Percentiles rank a stretch among this genome's conserved stretches.
Conservation (phyloP, 2,888 invertebrate species). For the Tetranychus truncatus region DNA sequence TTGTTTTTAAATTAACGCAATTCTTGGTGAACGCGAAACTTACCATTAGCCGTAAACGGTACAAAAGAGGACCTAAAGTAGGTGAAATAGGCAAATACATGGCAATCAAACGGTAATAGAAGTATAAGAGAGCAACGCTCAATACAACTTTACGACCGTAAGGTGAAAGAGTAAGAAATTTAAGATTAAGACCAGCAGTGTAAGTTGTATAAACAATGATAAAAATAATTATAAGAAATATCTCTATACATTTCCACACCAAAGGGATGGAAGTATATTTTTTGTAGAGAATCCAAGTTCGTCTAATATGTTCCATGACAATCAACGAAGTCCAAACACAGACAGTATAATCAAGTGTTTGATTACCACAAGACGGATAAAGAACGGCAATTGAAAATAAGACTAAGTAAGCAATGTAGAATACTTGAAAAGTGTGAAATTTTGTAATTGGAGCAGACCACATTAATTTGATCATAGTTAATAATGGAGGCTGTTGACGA, state of each 20-base stretch:
- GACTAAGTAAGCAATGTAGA: constrained; percentile 28
- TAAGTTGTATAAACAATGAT: constrained; percentile 30
- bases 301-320: constrained; percentile 22
- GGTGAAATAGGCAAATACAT: constrained; percentile 36
- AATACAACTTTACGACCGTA: constrained; percentile 32
- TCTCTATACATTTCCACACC: constrained; percentile 27
- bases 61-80: constrained; percentile 36
- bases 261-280: constrained; percentile 29
- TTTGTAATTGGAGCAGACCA: constrained; percentile 35
- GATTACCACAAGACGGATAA: constrained; percentile 33
- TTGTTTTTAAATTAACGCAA: too few species aligned
- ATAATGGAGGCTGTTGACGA: constrained; percentile 27
- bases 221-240: constrained; percentile 28
- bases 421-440: constrained; percentile 33
- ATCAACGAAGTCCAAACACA: constrained; percentile 28
- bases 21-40: constrained; percentile 15
- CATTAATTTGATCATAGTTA: constrained; percentile 30
- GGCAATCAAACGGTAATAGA: constrained; percentile 36
- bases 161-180: constrained; percentile 22
- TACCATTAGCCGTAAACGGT: constrained; percentile 35
- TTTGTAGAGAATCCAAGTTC: constrained; percentile 24
- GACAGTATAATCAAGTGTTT: constrained; percentile 30
- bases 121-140: constrained; percentile 35
- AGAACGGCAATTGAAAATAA: constrained; percentile 30
- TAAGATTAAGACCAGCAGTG: constrained; percentile 27